Conservation (phyloP, 2,888 invertebrate species). For the Thysanoteuthis rhombus region DNA sequence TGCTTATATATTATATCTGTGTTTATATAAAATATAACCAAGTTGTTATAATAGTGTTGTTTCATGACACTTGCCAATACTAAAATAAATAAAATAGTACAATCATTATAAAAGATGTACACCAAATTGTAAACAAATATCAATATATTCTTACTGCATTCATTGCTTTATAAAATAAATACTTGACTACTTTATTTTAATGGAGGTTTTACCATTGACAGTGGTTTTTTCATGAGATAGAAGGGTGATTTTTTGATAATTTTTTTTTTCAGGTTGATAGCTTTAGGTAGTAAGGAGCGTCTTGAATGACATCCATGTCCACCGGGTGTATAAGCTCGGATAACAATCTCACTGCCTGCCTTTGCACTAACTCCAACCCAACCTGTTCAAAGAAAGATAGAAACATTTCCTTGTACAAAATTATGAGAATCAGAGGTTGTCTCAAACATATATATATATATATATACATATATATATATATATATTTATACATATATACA, state of each 20-base stretch:
- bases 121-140: neutral
- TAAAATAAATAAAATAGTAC: too few species aligned
- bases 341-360: constrained; percentile 33
- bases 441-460: too few species aligned
- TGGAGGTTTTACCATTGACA: neutral
- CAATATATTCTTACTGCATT: neutral
- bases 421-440: neutral
- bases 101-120: neutral
- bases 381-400: constrained; percentile 42
- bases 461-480: too few species aligned
- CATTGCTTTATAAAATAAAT: neutral
- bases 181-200: neutral
- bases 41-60: too few species aligned
- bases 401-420: neutral
- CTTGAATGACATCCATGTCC: constrained; percentile 49
- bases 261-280: constrained; percentile 43
- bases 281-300: constrained; percentile 47
- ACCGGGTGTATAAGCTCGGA: constrained; percentile 52
- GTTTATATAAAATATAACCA: too few species aligned
- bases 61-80: too few species aligned
- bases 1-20: too few species aligned
- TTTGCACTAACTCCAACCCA: constrained; percentile 50
- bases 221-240: constrained; percentile 36
- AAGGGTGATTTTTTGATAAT: constrained; percentile 41
- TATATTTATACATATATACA: too few species aligned